These are phyloP conservation scores for Sphecodes monilicornis DNA, from an alignment of 2,888 invertebrate species.

Conservation along the genomic window DNA sequence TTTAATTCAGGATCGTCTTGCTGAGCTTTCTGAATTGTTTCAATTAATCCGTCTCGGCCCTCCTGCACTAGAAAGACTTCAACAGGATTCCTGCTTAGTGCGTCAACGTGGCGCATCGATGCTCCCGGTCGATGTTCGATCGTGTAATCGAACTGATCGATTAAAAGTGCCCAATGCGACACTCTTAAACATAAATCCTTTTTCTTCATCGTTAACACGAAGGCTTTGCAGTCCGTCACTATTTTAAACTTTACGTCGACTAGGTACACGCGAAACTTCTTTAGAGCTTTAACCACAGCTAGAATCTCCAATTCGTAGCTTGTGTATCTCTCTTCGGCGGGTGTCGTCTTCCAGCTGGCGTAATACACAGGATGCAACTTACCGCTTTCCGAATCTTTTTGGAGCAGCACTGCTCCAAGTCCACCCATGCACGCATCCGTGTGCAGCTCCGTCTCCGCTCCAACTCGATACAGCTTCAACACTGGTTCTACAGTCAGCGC, in stretches of 20 bases:
- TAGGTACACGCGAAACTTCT: slow-evolving; percentile 66
- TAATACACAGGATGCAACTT: slow-evolving; percentile 67
- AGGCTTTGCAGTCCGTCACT: slow-evolving; percentile 61
- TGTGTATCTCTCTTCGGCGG: slow-evolving; percentile 61
- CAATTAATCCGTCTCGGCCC: not conserved
- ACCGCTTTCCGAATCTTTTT: slow-evolving; percentile 59
- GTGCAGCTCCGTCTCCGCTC: slow-evolving; percentile 55
- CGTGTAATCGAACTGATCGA: slow-evolving; percentile 49
- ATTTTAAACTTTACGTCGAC: slow-evolving; percentile 17
- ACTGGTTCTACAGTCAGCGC: not conserved
- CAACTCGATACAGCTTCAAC: slow-evolving; percentile 5
- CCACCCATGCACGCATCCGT: slow-evolving; percentile 53
- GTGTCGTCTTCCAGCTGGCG: slow-evolving; percentile 66
- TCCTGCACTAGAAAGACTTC: slow-evolving; percentile 40
- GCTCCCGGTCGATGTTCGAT: slow-evolving; percentile 37
- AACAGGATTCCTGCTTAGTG: slow-evolving; percentile 21
- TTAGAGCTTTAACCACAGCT: slow-evolving; percentile 69
- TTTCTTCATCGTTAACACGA: slow-evolving; percentile 47
- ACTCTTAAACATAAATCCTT: slow-evolving; percentile 40
- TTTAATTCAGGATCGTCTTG: slow-evolving; percentile 16
- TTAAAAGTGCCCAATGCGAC: slow-evolving; percentile 65
- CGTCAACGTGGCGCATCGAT: slow-evolving; percentile 34
- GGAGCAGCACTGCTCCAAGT: slow-evolving; percentile 64
- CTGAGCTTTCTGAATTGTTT: slow-evolving; percentile 38
- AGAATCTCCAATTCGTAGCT: slow-evolving; percentile 73